phyloP scores from a whole-genome alignment of 2,888 invertebrate genomes.

The Ochlodes sylvanus region DNA sequence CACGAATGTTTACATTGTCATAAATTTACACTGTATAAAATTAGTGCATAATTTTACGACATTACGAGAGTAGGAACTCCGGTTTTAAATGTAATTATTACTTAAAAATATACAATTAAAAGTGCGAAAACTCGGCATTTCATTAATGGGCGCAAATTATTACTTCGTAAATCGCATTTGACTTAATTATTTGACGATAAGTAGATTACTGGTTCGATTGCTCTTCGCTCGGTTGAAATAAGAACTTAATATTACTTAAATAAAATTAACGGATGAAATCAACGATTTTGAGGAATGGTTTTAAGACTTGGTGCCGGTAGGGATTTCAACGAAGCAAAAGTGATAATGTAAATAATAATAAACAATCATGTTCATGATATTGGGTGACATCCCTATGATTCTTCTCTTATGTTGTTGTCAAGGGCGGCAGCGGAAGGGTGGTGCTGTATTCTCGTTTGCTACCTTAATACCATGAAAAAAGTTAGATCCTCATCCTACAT shows the following conservation, averaged over 20 bases:
- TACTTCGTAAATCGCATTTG: slow-evolving; percentile 10
- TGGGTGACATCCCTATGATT: too few relatives aligned
- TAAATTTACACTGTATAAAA: slow-evolving; percentile 28
- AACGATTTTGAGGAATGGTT: too few relatives aligned
- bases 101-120: slow-evolving; percentile 8
- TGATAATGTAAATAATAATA: too few relatives aligned
- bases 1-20: slow-evolving; percentile 2
- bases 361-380: too few relatives aligned
- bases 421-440: too few relatives aligned
- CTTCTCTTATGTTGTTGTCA: too few relatives aligned
- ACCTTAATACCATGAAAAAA: too few relatives aligned
- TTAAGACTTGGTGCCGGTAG: not conserved
- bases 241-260: not conserved
- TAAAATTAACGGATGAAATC: too few relatives aligned
- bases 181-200: slow-evolving; percentile 12
- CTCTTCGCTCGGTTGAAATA: not conserved
- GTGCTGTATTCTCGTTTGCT: too few relatives aligned
- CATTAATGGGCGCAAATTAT: slow-evolving; percentile 19
- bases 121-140: slow-evolving; percentile 22
- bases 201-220: not conserved
- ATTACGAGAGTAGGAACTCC: not conserved
- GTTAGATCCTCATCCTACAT: too few relatives aligned
- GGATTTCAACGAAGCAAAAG: too few relatives aligned
- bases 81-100: slow-evolving; percentile 15
- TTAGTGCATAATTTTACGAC: slow-evolving; percentile 5